These are phyloP conservation scores for Theocolax elegans DNA, from an alignment of 1,140 invertebrate species.

Conservation along the genomic window DNA sequence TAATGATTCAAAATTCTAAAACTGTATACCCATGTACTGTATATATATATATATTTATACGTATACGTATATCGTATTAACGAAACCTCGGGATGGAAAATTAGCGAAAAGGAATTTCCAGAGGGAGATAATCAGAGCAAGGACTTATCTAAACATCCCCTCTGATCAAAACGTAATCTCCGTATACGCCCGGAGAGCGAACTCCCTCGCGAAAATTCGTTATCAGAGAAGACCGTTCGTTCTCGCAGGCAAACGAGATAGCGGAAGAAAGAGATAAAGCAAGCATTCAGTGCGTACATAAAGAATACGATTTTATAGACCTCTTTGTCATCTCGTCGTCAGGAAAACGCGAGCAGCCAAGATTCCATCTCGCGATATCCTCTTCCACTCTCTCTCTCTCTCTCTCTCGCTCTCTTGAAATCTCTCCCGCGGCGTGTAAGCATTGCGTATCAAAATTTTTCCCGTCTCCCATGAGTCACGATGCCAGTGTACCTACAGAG, in stretches of 20 bases:
- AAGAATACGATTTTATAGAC: conserved; percentile 30
- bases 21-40: too few species aligned
- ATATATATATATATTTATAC: too few species aligned
- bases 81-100: too few species aligned
- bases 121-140: not conserved
- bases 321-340: conserved; percentile 25
- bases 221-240: conserved; percentile 30
- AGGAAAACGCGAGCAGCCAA: not conserved
- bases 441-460: conserved; percentile 7
- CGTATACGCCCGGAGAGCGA: not conserved
- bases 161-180: conserved; percentile 16
- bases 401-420: not conserved
- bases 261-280: not conserved
- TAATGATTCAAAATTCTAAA: too few species aligned
- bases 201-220: conserved; percentile 14
- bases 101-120: not conserved
- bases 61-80: too few species aligned
- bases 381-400: not conserved
- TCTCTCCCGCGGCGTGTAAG: not conserved
- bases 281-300: not conserved
- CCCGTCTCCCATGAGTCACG: conserved; percentile 4
- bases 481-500: not conserved
- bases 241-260: not conserved
- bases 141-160: conserved; percentile 11
- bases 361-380: conserved; percentile 24